Evolutionary conservation across 1,140 invertebrate species (phyloP).

Genomic region (Heliconius melpomene): DNA sequence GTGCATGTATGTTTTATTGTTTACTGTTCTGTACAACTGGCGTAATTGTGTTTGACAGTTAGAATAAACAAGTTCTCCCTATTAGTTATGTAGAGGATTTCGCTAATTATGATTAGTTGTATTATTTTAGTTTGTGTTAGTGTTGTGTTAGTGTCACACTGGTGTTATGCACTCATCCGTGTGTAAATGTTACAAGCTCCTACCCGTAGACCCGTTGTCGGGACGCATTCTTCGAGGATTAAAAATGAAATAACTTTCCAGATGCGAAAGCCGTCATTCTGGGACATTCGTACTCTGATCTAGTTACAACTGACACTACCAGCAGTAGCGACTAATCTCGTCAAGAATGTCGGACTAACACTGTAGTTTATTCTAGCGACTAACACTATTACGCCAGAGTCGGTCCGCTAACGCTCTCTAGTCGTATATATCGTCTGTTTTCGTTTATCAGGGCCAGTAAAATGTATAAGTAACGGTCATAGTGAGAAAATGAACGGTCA

Average conservation of each 20-base stretch:
- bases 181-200: constrained; percentile 28
- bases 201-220: constrained; percentile 44
- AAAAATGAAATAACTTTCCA: constrained; percentile 65
- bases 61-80: constrained; percentile 47
- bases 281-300: constrained; percentile 60
- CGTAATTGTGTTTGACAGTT: constrained; percentile 70
- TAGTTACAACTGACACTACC: constrained; percentile 57
- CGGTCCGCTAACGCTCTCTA: constrained; percentile 32
- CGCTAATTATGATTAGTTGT: constrained; percentile 35
- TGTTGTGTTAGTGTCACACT: constrained; percentile 50
- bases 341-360: constrained; percentile 46
- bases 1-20: constrained; percentile 53
- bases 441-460: constrained; percentile 70
- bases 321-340: constrained; percentile 53
- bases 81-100: constrained; percentile 48
- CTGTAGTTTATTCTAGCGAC: constrained; percentile 45
- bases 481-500: constrained; percentile 53
- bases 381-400: constrained; percentile 74
- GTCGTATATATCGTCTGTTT: constrained; percentile 54
- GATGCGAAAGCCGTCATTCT: constrained; percentile 61
- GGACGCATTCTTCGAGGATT: constrained; percentile 45
- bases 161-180: constrained; percentile 55
- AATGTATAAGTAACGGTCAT: constrained; percentile 59
- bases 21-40: constrained; percentile 57
- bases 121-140: constrained; percentile 54